Conservation (phyloP, 2,888 invertebrate species). For the Machimus rusticus region DNA sequence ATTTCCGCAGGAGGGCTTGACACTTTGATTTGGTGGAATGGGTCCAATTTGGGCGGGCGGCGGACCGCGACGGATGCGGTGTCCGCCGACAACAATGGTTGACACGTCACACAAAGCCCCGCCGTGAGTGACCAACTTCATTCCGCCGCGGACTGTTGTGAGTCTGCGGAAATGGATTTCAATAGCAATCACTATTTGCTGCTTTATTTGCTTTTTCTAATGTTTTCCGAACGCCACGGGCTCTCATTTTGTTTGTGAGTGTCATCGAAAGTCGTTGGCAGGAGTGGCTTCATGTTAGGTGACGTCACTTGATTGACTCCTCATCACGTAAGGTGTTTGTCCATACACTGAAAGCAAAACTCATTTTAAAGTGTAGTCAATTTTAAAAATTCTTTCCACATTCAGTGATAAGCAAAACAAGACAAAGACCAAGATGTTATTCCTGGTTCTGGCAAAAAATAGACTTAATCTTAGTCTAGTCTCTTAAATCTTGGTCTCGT, state of each 20-base stretch:
- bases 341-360: too few species aligned
- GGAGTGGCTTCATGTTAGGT: neutral
- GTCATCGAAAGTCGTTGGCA: neutral
- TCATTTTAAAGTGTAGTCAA: too few species aligned
- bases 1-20: conserved; percentile 23
- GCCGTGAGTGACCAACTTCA: neutral
- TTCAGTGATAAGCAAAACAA: too few species aligned
- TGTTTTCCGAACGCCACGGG: neutral
- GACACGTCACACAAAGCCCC: conserved; percentile 6
- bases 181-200: neutral
- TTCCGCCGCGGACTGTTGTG: neutral
- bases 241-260: too few species aligned
- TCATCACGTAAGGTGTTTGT: too few species aligned
- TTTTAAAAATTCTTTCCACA: too few species aligned
- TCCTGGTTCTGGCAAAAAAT: too few species aligned
- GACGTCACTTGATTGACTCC: neutral
- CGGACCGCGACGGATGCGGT: neutral
- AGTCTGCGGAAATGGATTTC: neutral
- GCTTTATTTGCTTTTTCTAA: neutral
- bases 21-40: conserved; percentile 15
- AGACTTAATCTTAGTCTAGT: too few species aligned
- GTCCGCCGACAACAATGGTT: conserved; percentile 16
- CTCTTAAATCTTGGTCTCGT: too few species aligned
- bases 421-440: too few species aligned
- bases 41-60: conserved; percentile 5